These are phyloP conservation scores for Cosmopolites sordidus DNA, from an alignment of 2,888 invertebrate genomes.

Conservation along the genomic window DNA sequence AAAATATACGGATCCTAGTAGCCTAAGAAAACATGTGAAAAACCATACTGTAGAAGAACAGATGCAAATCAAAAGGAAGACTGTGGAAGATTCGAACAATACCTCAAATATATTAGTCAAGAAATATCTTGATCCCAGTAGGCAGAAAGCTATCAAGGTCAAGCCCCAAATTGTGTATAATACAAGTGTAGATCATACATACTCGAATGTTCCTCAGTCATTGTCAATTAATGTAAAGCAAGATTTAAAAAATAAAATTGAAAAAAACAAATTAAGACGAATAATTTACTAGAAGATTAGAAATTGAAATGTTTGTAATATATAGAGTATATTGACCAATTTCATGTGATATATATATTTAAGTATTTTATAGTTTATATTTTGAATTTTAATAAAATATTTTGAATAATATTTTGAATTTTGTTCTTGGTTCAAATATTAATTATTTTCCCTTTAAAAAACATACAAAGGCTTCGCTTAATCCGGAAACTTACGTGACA, in stretches of 20 bases:
- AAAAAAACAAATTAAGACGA: constrained; percentile 36
- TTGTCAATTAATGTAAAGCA: constrained; percentile 38
- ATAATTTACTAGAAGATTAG: constrained; percentile 5
- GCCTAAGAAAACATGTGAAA: constrained; percentile 87
- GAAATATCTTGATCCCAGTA: constrained; percentile 35
- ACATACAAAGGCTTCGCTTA: too few relatives aligned
- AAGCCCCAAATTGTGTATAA: constrained; percentile 13
- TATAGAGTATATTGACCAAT: neutral
- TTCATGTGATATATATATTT: constrained; percentile 3
- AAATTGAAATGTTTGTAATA: neutral
- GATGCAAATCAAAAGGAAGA: constrained; percentile 42
- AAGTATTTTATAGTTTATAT: neutral
- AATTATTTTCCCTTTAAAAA: too few relatives aligned
- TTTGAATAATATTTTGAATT: too few relatives aligned
- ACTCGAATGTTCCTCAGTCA: constrained; percentile 29
- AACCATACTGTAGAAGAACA: constrained; percentile 59
- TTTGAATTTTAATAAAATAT: too few relatives aligned
- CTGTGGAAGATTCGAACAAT: constrained; percentile 27
- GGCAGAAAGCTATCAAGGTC: constrained; percentile 35
- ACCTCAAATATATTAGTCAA: constrained; percentile 27
- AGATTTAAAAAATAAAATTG: constrained; percentile 47
- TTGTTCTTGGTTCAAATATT: too few relatives aligned
- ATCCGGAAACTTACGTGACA: too few relatives aligned
- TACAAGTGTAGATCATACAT: constrained; percentile 37
- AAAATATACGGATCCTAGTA: constrained; percentile 91